Conservation (phyloP, 92 coral and sea anemone genomes). For the Paragorgia papillata region DNA sequence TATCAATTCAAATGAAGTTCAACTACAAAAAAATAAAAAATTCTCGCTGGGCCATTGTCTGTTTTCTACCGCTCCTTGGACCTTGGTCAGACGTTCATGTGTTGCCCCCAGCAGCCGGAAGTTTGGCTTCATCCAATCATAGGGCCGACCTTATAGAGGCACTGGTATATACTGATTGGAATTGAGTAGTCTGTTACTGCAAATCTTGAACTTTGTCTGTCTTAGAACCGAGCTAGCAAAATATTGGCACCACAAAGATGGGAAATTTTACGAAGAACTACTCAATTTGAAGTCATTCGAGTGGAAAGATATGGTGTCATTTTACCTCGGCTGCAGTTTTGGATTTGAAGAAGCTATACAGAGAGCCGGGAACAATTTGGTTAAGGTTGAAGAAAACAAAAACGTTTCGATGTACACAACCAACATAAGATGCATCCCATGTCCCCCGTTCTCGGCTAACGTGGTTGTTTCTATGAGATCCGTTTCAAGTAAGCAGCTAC, state of each 20-base stretch:
- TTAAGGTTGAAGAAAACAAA: constrained; percentile 51
- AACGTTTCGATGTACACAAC: constrained; percentile 80
- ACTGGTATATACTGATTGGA: too few species aligned
- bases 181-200: too few species aligned
- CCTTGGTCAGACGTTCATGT: too few species aligned
- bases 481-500: constrained; percentile 62
- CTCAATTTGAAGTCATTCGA: constrained; percentile 56
- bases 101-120: too few species aligned
- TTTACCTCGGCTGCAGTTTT: constrained; percentile 92
- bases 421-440: constrained; percentile 66
- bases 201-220: too few species aligned
- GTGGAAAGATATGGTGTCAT: constrained; percentile 77
- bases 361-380: constrained; percentile 59
- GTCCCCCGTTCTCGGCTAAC: constrained; percentile 67
- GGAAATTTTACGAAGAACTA: constrained; percentile 35
- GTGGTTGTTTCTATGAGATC: constrained; percentile 94
- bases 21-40: too few species aligned
- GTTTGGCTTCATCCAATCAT: too few species aligned
- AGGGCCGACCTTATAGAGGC: too few species aligned
- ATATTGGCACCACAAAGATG: constrained; percentile 62
- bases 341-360: constrained; percentile 84
- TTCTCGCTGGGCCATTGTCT: too few species aligned
- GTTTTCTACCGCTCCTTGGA: too few species aligned
- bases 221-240: constrained; percentile 65
- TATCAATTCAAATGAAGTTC: too few species aligned